These are phyloP conservation scores for Lottia gigantea DNA, from an alignment of 2,888 invertebrate genomes.

Conservation along the genomic window DNA sequence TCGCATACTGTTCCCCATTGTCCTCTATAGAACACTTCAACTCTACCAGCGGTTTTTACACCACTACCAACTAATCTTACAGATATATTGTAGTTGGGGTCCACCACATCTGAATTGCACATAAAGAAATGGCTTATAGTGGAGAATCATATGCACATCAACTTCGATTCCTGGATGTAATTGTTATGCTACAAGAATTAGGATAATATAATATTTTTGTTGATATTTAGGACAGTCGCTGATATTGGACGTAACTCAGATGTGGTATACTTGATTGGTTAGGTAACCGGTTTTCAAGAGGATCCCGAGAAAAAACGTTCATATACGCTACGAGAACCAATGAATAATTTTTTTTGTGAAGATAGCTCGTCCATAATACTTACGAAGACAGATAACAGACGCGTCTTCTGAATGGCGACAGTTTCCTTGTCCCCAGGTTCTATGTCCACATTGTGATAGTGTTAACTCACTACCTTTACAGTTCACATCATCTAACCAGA, in stretches of 20 bases:
- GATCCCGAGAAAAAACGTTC: too few species aligned
- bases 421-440: conserved; percentile 46
- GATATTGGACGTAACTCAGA: too few species aligned
- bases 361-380: background rate
- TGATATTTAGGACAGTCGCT: too few species aligned
- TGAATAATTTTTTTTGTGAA: too few species aligned
- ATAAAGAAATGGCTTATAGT: too few species aligned
- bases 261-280: too few species aligned
- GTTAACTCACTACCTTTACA: conserved; percentile 45
- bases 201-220: too few species aligned
- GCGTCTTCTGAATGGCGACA: conserved; percentile 44
- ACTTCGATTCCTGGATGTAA: too few species aligned
- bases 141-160: too few species aligned
- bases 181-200: too few species aligned
- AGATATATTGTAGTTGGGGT: background rate
- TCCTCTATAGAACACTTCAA: conserved; percentile 40
- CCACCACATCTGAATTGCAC: background rate
- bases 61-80: conserved; percentile 37
- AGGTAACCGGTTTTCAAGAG: too few species aligned
- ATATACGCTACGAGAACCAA: too few species aligned
- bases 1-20: conserved; percentile 49
- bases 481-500: conserved; percentile 46
- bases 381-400: conserved; percentile 37
- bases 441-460: conserved; percentile 45
- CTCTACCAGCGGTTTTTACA: conserved; percentile 33